Conservation (phyloP, 2,888 invertebrate genomes). For the Acanthosoma haemorrhoidale region DNA sequence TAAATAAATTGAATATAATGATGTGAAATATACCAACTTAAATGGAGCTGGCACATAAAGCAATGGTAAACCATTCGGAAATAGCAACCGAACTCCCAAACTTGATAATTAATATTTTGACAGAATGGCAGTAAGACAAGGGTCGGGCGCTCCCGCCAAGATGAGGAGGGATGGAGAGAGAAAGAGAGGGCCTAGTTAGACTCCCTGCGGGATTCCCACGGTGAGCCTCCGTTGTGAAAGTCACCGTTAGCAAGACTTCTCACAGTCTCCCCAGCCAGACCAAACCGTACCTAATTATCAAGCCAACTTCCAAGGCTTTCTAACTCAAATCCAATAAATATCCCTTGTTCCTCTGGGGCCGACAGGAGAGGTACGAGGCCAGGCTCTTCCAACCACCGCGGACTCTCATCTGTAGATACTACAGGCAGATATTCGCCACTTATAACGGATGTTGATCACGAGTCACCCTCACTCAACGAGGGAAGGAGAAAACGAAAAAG, state of each 20-base stretch:
- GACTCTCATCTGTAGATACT: not conserved
- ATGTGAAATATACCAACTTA: too few species aligned
- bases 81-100: too few species aligned
- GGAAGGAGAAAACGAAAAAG: not conserved
- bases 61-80: too few species aligned
- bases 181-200: conserved; percentile 8
- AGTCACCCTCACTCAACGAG: not conserved
- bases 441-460: conserved; percentile 2
- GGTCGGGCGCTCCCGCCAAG: not conserved
- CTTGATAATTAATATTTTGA: not conserved
- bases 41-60: too few species aligned
- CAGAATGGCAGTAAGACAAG: not conserved
- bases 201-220: conserved; percentile 12
- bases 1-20: too few species aligned
- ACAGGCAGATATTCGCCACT: not conserved
- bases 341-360: not conserved
- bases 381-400: not conserved
- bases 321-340: conserved; percentile 12
- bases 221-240: conserved; percentile 14
- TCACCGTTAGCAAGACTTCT: conserved; percentile 14
- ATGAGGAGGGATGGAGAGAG: too few species aligned
- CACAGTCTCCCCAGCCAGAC: conserved; percentile 5
- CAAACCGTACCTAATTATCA: conserved; percentile 3
- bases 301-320: conserved; percentile 4
- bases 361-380: not conserved